phyloP scores from a whole-genome alignment of 2,797 vertebrate species.

The Notolepis coatsorum region DNA sequence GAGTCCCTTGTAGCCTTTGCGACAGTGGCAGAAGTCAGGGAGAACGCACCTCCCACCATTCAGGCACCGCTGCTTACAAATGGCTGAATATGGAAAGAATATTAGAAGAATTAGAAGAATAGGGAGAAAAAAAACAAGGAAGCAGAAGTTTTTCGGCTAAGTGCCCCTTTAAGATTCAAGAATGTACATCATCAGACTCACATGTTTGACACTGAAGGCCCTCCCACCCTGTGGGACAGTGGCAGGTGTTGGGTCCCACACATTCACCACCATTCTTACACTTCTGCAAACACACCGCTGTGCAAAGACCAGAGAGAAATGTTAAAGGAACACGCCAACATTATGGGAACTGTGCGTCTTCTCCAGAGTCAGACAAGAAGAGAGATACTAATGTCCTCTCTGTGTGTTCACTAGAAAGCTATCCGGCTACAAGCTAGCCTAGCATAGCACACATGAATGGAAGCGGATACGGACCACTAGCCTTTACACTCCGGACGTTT shows the following conservation, averaged over 20 bases:
- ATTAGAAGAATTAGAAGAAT: not conserved
- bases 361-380: too few relatives aligned
- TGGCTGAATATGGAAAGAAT: conserved; percentile 71
- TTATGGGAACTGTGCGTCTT: too few relatives aligned
- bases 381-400: too few relatives aligned
- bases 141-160: not conserved
- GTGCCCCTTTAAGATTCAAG: not conserved
- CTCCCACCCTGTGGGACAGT: conserved; percentile 88
- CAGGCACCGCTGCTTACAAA: conserved; percentile 86
- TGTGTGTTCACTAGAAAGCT: too few relatives aligned
- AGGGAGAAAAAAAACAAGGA: not conserved
- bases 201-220: conserved; percentile 88
- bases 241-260: conserved; percentile 85
- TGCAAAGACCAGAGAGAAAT: conserved; percentile 9
- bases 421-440: too few relatives aligned
- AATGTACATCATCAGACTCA: conserved; percentile 71
- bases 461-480: too few relatives aligned
- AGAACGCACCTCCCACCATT: conserved; percentile 87
- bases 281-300: conserved; percentile 90
- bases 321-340: too few relatives aligned
- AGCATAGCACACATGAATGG: too few relatives aligned
- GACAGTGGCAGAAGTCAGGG: conserved; percentile 88
- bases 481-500: too few relatives aligned
- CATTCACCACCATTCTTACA: conserved; percentile 92
- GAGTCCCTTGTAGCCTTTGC: conserved; percentile 82